phyloP scores from a whole-genome alignment of 2,797 vertebrate genomes.

The Gallirallus australis region DNA sequence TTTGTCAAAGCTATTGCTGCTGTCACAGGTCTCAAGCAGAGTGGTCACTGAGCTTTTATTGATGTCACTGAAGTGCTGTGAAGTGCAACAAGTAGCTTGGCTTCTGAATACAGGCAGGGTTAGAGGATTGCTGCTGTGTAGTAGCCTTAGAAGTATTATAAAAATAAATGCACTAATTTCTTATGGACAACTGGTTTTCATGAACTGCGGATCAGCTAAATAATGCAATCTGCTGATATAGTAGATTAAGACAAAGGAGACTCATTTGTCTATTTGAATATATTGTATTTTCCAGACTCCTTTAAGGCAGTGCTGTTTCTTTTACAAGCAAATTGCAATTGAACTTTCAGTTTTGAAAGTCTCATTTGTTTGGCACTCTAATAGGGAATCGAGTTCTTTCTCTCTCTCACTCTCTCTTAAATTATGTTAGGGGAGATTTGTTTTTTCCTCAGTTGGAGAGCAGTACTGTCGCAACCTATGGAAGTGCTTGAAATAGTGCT shows the following conservation, averaged over 20 bases:
- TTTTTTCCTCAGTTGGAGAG: neutral
- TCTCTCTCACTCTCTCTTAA: neutral
- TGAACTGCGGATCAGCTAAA: neutral
- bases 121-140: neutral
- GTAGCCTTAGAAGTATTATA: neutral
- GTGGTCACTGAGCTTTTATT: neutral
- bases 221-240: neutral
- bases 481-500: neutral
- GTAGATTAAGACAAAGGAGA: conserved; percentile 20
- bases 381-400: neutral
- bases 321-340: neutral
- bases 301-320: conserved; percentile 8
- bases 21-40: neutral
- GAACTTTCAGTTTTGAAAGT: neutral
- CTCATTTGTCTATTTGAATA: conserved; percentile 26
- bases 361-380: conserved; percentile 11
- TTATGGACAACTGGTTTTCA: neutral
- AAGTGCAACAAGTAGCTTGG: neutral
- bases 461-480: neutral
- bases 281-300: neutral
- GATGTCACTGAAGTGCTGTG: neutral
- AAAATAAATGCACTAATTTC: neutral
- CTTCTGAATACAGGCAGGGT: neutral
- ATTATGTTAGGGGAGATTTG: neutral
- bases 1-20: neutral